A percentile compares a stretch with the other conserved stretches of the same genome.
Conservation (phyloP, 2,797 vertebrate species). For the Poecilia wingei region DNA sequence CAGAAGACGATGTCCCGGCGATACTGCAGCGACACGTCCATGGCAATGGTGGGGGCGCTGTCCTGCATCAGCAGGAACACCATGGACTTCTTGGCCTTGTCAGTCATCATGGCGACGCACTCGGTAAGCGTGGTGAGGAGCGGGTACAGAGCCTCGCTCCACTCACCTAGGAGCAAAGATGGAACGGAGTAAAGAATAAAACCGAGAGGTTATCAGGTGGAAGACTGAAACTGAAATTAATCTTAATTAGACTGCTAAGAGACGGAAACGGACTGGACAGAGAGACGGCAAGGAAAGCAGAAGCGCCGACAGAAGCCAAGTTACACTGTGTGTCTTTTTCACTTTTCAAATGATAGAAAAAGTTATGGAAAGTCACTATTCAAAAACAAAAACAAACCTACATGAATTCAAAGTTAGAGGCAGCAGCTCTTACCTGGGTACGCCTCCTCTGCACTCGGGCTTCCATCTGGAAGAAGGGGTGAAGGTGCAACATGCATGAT, state of each 20-base stretch:
- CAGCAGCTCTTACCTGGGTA: conserved; percentile 90
- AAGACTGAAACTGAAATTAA: neutral
- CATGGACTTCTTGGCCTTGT: conserved; percentile 97
- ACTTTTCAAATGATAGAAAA: neutral
- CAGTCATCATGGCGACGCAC: conserved; percentile 94
- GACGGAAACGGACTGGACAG: conserved; percentile 21
- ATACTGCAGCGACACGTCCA: conserved; percentile 92
- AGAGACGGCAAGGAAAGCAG: conserved; percentile 35
- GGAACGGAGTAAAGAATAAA: neutral
- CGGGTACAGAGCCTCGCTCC: conserved; percentile 96
- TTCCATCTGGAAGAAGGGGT: conserved; percentile 91
- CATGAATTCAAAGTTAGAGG: conserved; percentile 33
- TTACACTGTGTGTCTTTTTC: neutral
- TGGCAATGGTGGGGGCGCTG: conserved; percentile 91
- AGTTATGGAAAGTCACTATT: neutral
- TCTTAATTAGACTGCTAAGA: neutral
- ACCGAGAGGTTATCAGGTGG: neutral
- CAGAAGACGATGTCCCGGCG: conserved; percentile 98
- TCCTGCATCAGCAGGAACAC: conserved; percentile 99
- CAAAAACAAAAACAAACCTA: neutral
- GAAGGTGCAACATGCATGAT: conserved; percentile 93
- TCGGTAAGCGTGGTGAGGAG: conserved; percentile 95
- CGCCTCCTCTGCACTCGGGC: conserved; percentile 88
- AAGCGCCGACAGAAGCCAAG: conserved; percentile 13
- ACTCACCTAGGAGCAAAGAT: conserved; percentile 85